Conservation (phyloP, 1,140 invertebrate genomes). For the Drosophila pachea region DNA sequence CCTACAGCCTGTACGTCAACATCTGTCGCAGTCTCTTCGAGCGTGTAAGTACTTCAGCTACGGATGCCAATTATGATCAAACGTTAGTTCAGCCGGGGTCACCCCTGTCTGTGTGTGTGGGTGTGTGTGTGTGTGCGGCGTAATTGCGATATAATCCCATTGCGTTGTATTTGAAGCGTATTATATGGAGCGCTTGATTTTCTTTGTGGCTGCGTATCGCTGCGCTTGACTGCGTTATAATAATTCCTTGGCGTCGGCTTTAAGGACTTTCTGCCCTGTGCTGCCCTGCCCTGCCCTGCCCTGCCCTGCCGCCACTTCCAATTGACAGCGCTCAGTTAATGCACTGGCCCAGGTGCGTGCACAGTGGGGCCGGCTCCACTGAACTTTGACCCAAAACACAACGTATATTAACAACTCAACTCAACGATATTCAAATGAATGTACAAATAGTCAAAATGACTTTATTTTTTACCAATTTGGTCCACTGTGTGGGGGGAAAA, state of each 20-base stretch:
- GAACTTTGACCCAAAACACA: no score
- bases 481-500: no score
- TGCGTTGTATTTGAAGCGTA: slow-evolving; percentile 61
- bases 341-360: slow-evolving; percentile 21
- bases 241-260: slow-evolving; percentile 46
- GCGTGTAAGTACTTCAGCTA: slow-evolving; percentile 83
- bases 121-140: slow-evolving; percentile 9
- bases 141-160: slow-evolving; percentile 71
- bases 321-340: slow-evolving; percentile 31
- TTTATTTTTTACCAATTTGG: no score
- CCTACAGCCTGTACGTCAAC: slow-evolving; percentile 93
- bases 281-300: no score
- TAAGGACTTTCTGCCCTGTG: slow-evolving; percentile 25
- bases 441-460: no score
- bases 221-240: slow-evolving; percentile 50
- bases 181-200: slow-evolving; percentile 55
- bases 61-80: slow-evolving; percentile 58
- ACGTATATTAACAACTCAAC: no score
- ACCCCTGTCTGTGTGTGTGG: not conserved
- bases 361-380: not conserved
- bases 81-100: slow-evolving; percentile 25
- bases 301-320: slow-evolving; percentile 36
- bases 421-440: no score
- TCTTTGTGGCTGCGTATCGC: slow-evolving; percentile 51
- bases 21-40: slow-evolving; percentile 97